These are phyloP conservation scores for Drepana falcataria DNA, from an alignment of 2,888 invertebrate species.

Conservation along the genomic window DNA sequence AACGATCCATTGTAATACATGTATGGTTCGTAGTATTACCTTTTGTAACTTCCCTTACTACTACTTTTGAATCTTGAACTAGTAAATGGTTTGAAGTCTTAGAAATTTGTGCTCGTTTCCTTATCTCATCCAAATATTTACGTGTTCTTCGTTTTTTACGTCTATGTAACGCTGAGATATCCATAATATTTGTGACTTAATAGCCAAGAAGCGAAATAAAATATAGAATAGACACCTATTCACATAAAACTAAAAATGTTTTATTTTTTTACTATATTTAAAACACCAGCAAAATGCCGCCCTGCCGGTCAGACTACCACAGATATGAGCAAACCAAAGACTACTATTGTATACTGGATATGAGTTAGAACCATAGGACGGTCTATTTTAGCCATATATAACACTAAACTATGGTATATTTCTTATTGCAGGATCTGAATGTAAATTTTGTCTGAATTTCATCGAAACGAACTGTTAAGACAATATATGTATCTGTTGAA, in stretches of 20 bases:
- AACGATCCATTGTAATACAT: constrained; percentile 44
- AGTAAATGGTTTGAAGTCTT: background rate
- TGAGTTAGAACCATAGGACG: too few relatives aligned
- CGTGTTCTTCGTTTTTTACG: constrained; percentile 59
- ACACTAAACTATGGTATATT: too few relatives aligned
- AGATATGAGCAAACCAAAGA: too few relatives aligned
- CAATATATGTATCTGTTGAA: too few relatives aligned
- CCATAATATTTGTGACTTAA: background rate
- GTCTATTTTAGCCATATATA: too few relatives aligned
- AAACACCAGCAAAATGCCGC: too few relatives aligned
- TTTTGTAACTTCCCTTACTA: constrained; percentile 8
- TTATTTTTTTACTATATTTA: background rate
- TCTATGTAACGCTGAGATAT: constrained; percentile 15
- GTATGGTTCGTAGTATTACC: constrained; percentile 19
- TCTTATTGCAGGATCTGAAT: too few relatives aligned
- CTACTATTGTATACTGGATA: too few relatives aligned
- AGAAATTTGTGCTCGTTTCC: constrained; percentile 39
- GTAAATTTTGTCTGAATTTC: too few relatives aligned
- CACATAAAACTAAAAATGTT: too few relatives aligned
- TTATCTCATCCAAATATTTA: constrained; percentile 55
- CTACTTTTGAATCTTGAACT: constrained; percentile 4
- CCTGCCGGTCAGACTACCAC: too few relatives aligned
- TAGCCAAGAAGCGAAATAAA: background rate
- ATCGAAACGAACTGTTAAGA: too few relatives aligned
- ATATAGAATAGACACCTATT: background rate